These are phyloP conservation scores for Hemibagrus guttatus DNA, from an alignment of 2,797 vertebrate genomes.

Conservation along the genomic window DNA sequence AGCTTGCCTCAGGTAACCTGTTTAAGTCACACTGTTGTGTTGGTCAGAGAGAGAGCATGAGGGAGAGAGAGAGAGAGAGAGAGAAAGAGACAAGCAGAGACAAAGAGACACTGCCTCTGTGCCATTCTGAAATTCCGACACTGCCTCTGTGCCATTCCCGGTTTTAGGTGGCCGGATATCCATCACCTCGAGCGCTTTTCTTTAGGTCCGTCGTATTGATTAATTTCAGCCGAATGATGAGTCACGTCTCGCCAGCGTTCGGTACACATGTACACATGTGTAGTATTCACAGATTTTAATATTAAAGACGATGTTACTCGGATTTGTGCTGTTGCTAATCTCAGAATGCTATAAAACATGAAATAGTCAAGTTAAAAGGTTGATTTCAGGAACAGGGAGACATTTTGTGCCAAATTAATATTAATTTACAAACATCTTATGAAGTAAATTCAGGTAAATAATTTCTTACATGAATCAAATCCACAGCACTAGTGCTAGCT, in stretches of 20 bases:
- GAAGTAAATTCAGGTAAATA: too few species aligned
- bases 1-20: conserved; percentile 84
- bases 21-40: neutral
- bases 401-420: too few species aligned
- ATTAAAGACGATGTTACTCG: too few species aligned
- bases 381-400: too few species aligned
- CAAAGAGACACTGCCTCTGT: neutral
- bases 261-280: neutral
- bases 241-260: neutral
- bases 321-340: too few species aligned
- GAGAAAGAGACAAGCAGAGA: neutral
- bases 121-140: neutral
- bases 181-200: neutral
- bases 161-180: neutral
- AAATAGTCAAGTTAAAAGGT: neutral
- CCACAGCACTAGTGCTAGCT: too few species aligned
- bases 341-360: too few species aligned
- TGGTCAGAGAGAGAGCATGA: neutral
- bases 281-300: neutral
- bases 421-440: too few species aligned
- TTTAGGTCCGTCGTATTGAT: neutral
- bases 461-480: too few species aligned
- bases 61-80: neutral
- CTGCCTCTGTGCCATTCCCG: neutral
- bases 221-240: neutral